These are phyloP conservation scores for Eucidaris tribuloides DNA, from an alignment of 35 echinoderm and acorn worm species.

Conservation along the genomic window DNA sequence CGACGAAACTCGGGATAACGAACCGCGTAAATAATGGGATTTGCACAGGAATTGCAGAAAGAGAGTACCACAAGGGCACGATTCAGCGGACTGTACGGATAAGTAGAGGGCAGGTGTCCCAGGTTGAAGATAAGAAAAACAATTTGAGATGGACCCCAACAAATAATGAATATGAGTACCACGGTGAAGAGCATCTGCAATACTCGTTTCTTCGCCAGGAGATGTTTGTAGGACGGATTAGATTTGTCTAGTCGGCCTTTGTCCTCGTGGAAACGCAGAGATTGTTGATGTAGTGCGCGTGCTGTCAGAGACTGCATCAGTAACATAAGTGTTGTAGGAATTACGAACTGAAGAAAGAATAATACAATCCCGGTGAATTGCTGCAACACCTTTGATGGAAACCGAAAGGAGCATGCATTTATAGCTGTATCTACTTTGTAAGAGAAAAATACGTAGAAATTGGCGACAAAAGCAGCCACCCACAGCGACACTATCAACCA, in stretches of 20 bases:
- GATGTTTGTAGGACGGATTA: neutral
- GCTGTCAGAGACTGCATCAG: neutral
- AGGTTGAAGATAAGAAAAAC: conserved; percentile 5
- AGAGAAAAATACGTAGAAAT: neutral
- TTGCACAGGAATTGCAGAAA: conserved; percentile 10
- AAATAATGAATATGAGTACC: conserved; percentile 23
- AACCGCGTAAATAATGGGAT: conserved; percentile 35
- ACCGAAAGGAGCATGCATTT: neutral
- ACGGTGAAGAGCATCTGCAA: conserved; percentile 37
- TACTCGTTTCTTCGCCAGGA: neutral
- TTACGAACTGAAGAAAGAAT: neutral
- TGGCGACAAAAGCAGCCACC: neutral
- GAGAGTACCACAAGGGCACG: neutral
- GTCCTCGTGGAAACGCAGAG: neutral
- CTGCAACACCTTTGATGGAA: neutral
- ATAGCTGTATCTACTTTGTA: neutral
- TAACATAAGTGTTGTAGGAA: neutral
- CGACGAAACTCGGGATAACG: conserved; percentile 20
- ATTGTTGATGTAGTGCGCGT: neutral
- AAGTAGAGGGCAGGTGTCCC: neutral
- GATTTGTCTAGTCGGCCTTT: neutral
- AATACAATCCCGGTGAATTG: neutral
- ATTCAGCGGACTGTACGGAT: neutral
- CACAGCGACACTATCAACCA: neutral
- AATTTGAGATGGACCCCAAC: conserved; percentile 26